Evolutionary conservation across 2,113 vertebrate species (phyloP), one percentile per base, ranked within the genome.

Genomic region (Channa maculata): DNA sequence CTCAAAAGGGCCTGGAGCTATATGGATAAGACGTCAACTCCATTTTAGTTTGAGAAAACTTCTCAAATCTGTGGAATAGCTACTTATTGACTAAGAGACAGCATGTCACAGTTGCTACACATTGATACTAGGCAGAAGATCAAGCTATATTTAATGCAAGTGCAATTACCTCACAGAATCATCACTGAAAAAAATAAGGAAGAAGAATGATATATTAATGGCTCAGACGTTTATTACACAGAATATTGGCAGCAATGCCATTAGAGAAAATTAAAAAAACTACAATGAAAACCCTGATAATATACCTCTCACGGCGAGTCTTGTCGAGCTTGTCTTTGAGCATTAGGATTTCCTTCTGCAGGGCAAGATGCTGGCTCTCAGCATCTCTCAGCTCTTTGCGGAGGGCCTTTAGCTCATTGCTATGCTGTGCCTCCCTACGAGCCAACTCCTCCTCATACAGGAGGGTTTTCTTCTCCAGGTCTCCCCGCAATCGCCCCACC

Each of bases 311-410:
- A 61, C 97, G 94, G 46, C 97, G 96, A 2, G 93, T 97, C 92
- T 99, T 99, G 82, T 99, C 98, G 84, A 98, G 92, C 88, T 99
- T 99, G 94, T 99, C 98, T 92, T 97, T 98, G 67, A 99, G 95
- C 91, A 99, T 88, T 92, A 98, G 94, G 77, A 98, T 96, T 89
- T 99, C 98, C 83, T 99, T 99, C 89, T 97, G 97, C 80, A 99
- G 95, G 63, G 95, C 92, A 66, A 99, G 96, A 11, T 98, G 96
- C 65, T 98, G 97, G 82, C 96, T 95, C 93, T 99, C 98, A 1
- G 96, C 95, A 38, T 99, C 98, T n/a, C 95, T 93, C 34, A 98
- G 90, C 73, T 99, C 98, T 83, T 99, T 99, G 88, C 96, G 96
- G 78, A 98, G 92, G 71, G 92, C 93, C 93, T 98, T 99, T 9